Percentiles rank a stretch among this genome's conserved stretches.
These are phyloP conservation scores for Matsumyia berberina DNA, from an alignment of 2,888 invertebrate species.

Conservation along the genomic window DNA sequence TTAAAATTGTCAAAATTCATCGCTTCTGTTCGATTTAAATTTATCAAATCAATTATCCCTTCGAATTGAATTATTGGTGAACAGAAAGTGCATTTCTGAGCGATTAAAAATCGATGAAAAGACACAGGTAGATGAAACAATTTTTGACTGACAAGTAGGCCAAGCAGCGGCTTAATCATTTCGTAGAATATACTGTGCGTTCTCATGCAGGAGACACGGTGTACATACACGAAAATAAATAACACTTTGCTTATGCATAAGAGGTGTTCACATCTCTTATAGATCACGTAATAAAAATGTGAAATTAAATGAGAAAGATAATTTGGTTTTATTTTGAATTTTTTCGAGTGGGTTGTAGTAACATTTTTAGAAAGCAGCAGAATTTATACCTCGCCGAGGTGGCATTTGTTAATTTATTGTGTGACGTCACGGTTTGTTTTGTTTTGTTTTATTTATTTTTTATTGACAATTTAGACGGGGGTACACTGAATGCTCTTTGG, in stretches of 20 bases:
- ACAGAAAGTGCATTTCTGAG: background rate
- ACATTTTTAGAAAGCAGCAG: background rate
- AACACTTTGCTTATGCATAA: background rate
- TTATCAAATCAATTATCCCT: background rate
- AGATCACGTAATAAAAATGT: slow-evolving; percentile 32
- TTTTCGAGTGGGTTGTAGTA: slow-evolving; percentile 6
- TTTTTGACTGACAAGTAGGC: too few species aligned
- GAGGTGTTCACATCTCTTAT: slow-evolving; percentile 16
- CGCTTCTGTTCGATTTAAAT: background rate
- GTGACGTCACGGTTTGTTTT: background rate
- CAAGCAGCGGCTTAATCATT: background rate
- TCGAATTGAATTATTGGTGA: background rate
- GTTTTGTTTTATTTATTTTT: background rate
- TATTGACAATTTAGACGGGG: too few species aligned
- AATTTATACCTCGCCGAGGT: background rate
- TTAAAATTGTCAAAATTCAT: background rate
- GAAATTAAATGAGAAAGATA: slow-evolving; percentile 30
- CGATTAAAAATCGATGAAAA: slow-evolving; percentile 10
- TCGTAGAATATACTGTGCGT: background rate
- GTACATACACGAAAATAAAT: background rate
- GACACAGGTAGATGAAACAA: slow-evolving; percentile 1
- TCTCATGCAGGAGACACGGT: background rate
- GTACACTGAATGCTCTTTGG: too few species aligned
- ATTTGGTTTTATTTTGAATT: slow-evolving; percentile 30
- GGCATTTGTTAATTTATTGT: background rate